Evolutionary conservation across 2,797 vertebrate genomes (phyloP), one percentile per base, ranked within the genome.

Genomic region (Gephyroberyx darwinii): DNA sequence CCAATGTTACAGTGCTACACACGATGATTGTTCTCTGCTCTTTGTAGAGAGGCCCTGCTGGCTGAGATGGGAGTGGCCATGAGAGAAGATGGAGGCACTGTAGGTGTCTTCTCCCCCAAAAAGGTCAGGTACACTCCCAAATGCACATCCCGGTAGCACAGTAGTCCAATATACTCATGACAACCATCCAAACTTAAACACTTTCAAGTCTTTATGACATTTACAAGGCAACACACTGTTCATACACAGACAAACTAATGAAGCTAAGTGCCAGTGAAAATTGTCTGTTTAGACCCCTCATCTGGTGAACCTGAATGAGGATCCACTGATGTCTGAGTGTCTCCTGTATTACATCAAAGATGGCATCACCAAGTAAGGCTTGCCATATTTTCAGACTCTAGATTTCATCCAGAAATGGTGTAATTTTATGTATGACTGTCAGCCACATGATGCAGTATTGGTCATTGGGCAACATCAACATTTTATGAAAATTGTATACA

Each of bases 51-150:
- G 87, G 98, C 98, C 0, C 91, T 99, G 87, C 93, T 99, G 84
- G 98, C 98, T 0, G 98, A 99, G 93, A 98, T 99, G 98, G 98
- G 98, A 0, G 98, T 99, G 63, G 98, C 98, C 82, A 99, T 99
- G 96, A 93, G 98, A 79, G 98, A 99, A 85, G 98, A 99, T 9
- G 98, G 98, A 54, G 98, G 98, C 75, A 99, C 98, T 0, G 85
- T 99, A 69, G 98, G 98, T 0, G 97, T 99, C 45, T 99, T 99
- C 90, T 99, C 98, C 59, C 98, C 98, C 6, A 99, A 99, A 91
- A 99, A 99, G 96, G 98, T 98, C 90, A 68, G 74, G 61, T 10
- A 33, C n/a, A 37, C 10, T 33, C 19, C 9, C 22, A 20, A 31
- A 22, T 56, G 8, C 16, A 14, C 48, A 0, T 47, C 13, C 16